Evolutionary conservation across 2,888 invertebrate genomes (phyloP), one percentile per base, ranked within the genome.

Genomic region (Amblyteles armatorius): DNA sequence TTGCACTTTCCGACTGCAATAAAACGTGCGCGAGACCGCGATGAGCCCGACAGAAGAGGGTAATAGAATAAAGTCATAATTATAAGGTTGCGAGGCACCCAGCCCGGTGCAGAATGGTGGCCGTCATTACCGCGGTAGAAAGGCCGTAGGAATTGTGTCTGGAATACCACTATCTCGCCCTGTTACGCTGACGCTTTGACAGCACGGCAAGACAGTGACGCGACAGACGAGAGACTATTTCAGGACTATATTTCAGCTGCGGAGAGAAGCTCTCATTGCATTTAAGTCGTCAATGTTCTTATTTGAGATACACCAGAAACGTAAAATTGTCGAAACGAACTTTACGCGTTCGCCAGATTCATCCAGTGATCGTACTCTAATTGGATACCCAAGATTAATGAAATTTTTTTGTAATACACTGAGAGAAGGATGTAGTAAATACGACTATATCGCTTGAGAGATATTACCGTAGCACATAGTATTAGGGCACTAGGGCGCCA

Each of bases 11-110:
- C 84, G 87, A 71, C 86, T 73, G 88, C 87, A 90, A 89, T 89
- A 78, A 84, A 84, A 68, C 77, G 87, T 83, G 76, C 83, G 85
- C 81, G 63, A 60, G 44, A 44, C 63, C 63, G 63, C 48, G 74
- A 74, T 74, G 74, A 74, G 74, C 74, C 33, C 74, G 63, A 63
- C 74, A 74, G 74, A 48, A 60, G 60, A 74, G 87, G 87, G 87
- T 90, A 91, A 90, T 90, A 91, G 91, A 91, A 90, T 87, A 88
- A 88, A 90, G 88, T 87, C 89, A 88, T 92, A 92, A 92, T 92
- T 91, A 92, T 86, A 89, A 91, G 90, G 90, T 91, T 88, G 84
- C 48, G 50, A 76, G 76, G 65, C 52, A 65, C 65, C 65, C 76
- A 63, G 84, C 82, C 74, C 82, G 87, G 88, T 85, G 87, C 86